phyloP scores from a whole-genome alignment of 2,888 invertebrate species.

The Augochlorella aurata region DNA sequence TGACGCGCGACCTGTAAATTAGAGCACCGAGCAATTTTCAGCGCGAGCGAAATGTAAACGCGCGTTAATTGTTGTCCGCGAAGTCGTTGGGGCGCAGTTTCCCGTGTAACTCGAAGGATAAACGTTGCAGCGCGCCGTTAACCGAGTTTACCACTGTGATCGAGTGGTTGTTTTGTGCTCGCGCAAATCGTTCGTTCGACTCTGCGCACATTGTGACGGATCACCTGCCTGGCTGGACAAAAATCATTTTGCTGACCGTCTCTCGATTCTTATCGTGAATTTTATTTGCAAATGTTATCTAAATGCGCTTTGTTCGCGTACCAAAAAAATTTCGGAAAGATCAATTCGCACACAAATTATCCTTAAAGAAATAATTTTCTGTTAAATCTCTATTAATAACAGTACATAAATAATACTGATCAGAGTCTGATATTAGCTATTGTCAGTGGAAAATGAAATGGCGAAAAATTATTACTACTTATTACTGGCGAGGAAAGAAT shows the following conservation, averaged over 20 bases:
- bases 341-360: too few species aligned
- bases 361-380: too few species aligned
- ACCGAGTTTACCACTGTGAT: slow-evolving; percentile 12
- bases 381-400: too few species aligned
- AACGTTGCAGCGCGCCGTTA: slow-evolving; percentile 2
- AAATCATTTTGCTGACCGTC: neutral
- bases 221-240: neutral
- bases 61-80: slow-evolving; percentile 6
- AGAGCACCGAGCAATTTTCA: neutral
- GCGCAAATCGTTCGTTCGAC: slow-evolving; percentile 1
- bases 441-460: too few species aligned
- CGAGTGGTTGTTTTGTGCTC: neutral
- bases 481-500: too few species aligned
- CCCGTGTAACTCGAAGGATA: slow-evolving; percentile 2
- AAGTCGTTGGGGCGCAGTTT: slow-evolving; percentile 1
- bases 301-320: too few species aligned
- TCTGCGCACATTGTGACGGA: neutral
- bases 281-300: too few species aligned
- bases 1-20: neutral
- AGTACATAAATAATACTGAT: too few species aligned
- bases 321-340: too few species aligned
- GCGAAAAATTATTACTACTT: too few species aligned
- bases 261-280: neutral
- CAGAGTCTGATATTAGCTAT: too few species aligned
- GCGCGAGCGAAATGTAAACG: slow-evolving; percentile 1